These are phyloP conservation scores for Synanthedon andrenaeformis DNA, from an alignment of 2,888 invertebrate species.

Conservation along the genomic window DNA sequence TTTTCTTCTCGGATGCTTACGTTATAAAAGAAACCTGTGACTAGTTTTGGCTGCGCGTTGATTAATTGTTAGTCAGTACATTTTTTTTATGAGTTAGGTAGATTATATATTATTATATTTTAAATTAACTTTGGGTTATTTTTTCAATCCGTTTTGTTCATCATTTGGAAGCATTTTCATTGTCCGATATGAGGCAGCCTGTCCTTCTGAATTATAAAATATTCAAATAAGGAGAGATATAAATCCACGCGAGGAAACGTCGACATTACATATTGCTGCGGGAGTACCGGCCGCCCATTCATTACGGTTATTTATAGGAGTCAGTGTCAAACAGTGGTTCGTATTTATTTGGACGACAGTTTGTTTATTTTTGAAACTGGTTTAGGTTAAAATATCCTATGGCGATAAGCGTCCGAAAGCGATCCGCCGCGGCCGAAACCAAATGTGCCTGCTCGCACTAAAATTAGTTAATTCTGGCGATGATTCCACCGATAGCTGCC, in stretches of 20 bases:
- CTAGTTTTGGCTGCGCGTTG: too few species aligned
- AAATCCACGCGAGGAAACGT: slow-evolving; percentile 56
- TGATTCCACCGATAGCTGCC: slow-evolving; percentile 40
- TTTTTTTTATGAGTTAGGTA: too few species aligned
- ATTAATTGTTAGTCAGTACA: too few species aligned
- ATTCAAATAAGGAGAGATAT: slow-evolving; percentile 58
- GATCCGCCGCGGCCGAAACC: slow-evolving; percentile 32
- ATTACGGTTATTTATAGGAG: slow-evolving; percentile 67
- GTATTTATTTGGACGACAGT: slow-evolving; percentile 61
- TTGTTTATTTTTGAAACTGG: slow-evolving; percentile 64
- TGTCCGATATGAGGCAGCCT: slow-evolving; percentile 21
- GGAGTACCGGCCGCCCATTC: slow-evolving; percentile 59
- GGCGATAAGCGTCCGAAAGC: slow-evolving; percentile 50
- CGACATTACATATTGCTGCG: slow-evolving; percentile 59
- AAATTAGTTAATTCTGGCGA: slow-evolving; percentile 9
- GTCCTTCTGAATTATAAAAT: slow-evolving; percentile 54
- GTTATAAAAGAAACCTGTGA: too few species aligned
- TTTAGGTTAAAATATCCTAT: slow-evolving; percentile 49
- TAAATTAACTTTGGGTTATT: not conserved
- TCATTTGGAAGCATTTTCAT: not conserved
- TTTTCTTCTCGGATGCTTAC: too few species aligned
- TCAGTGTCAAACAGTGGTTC: slow-evolving; percentile 58
- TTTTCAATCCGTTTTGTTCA: not conserved
- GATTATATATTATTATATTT: too few species aligned
- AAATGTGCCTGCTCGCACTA: slow-evolving; percentile 15